Conservation (phyloP, 2,888 invertebrate genomes). For the Athetis lepigone region DNA sequence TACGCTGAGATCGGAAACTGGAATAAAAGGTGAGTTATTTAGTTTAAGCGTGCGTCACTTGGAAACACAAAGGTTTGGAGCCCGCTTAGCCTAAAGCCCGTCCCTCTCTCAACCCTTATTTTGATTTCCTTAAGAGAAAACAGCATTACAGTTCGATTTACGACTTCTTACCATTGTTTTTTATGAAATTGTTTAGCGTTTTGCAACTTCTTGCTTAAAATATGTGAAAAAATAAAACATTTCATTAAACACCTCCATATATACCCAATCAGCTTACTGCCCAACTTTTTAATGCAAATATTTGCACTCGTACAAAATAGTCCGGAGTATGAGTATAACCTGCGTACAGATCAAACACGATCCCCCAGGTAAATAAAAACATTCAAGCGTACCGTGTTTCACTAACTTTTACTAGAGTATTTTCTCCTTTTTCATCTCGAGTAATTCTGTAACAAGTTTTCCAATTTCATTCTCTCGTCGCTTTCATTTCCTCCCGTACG, state of each 20-base stretch:
- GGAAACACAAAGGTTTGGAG: neutral
- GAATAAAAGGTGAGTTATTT: slow-evolving; percentile 88
- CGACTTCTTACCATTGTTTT: neutral
- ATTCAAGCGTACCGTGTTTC: slow-evolving; percentile 69
- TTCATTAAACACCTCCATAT: neutral
- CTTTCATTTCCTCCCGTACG: slow-evolving; percentile 88
- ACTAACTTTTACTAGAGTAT: slow-evolving; percentile 83
- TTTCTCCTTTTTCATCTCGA: slow-evolving; percentile 84
- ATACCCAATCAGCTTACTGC: slow-evolving; percentile 17
- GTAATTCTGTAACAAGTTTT: slow-evolving; percentile 90
- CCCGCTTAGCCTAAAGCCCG: neutral
- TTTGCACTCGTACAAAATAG: slow-evolving; percentile 20
- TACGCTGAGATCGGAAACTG: slow-evolving; percentile 91
- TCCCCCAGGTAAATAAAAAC: slow-evolving; percentile 70
- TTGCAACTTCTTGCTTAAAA: too few relatives aligned
- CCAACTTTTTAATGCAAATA: slow-evolving; percentile 33
- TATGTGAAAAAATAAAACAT: neutral
- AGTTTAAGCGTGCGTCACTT: slow-evolving; percentile 54
- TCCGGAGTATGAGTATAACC: slow-evolving; percentile 30
- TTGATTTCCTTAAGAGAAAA: neutral
- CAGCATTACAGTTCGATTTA: neutral
- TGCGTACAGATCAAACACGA: slow-evolving; percentile 62
- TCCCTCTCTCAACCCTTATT: neutral
- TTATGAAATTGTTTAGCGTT: neutral
- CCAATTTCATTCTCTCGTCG: slow-evolving; percentile 89